Evolutionary conservation across 2,888 invertebrate species (phyloP).

Genomic region (Caenorhabditis sinica): DNA sequence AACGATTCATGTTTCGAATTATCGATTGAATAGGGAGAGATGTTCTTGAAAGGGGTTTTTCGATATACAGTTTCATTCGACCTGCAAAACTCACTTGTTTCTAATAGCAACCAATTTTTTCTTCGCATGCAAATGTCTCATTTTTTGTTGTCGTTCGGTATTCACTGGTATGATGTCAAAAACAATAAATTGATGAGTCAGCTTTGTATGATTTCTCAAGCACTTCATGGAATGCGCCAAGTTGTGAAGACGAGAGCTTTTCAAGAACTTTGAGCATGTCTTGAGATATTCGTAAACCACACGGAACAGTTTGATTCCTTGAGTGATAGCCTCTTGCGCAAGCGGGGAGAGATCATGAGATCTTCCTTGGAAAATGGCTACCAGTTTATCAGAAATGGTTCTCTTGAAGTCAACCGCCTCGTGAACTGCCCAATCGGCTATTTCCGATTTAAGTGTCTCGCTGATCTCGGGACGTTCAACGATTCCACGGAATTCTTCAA

Average conservation of each 20-base stretch:
- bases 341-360: conserved; percentile 39
- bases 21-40: conserved; percentile 53
- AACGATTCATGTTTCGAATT: conserved; percentile 41
- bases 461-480: not conserved
- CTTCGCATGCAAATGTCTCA: conserved; percentile 42
- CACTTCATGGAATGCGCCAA: conserved; percentile 41
- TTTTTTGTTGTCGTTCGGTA: conserved; percentile 11
- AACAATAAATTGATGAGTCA: conserved; percentile 42
- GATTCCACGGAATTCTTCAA: conserved; percentile 41
- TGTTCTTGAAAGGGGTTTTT: conserved; percentile 3
- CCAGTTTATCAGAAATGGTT: conserved; percentile 49
- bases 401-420: conserved; percentile 52
- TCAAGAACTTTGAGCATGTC: conserved; percentile 18
- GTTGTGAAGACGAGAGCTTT: conserved; percentile 14
- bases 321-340: conserved; percentile 32
- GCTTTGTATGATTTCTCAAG: conserved; percentile 43
- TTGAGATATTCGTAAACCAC: conserved; percentile 45
- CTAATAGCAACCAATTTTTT: conserved; percentile 12
- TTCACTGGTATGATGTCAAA: conserved; percentile 48
- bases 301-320: conserved; percentile 51
- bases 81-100: not conserved
- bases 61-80: not conserved
- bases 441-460: conserved; percentile 31
- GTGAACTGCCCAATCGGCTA: conserved; percentile 56
- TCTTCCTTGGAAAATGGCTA: conserved; percentile 47